These are phyloP conservation scores for Pogonognathellus flavescens DNA, from an alignment of 1,140 invertebrate genomes.

Conservation along the genomic window DNA sequence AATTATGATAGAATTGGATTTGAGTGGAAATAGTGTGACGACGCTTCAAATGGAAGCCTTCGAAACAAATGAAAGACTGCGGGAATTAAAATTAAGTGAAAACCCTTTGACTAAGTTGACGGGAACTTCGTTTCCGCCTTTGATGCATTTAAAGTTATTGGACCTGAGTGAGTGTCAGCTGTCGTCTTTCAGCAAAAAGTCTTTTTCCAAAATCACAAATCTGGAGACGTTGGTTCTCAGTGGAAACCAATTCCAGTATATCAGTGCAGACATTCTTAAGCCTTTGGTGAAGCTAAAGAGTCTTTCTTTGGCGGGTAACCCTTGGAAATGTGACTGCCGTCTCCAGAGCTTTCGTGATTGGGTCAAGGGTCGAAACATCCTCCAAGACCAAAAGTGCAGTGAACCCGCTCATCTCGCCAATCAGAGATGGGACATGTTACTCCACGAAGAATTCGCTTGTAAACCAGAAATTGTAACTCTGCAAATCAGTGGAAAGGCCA, in stretches of 20 bases:
- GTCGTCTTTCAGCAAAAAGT: slow-evolving; percentile 78
- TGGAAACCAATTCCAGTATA: slow-evolving; percentile 77
- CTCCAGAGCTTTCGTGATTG: slow-evolving; percentile 84
- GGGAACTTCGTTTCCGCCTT: slow-evolving; percentile 75
- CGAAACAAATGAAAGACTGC: slow-evolving; percentile 79
- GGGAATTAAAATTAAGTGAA: slow-evolving; percentile 78
- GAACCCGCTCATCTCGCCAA: slow-evolving; percentile 75
- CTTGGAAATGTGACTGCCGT: slow-evolving; percentile 89
- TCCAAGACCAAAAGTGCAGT: slow-evolving; percentile 77
- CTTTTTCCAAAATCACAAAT: slow-evolving; percentile 77
- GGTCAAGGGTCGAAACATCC: slow-evolving; percentile 80
- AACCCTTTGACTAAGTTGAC: slow-evolving; percentile 79
- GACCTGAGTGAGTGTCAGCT: slow-evolving; percentile 84
- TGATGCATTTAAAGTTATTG: slow-evolving; percentile 80
- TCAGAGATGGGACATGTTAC: slow-evolving; percentile 78
- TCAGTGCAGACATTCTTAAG: slow-evolving; percentile 78
- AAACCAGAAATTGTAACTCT: slow-evolving; percentile 76
- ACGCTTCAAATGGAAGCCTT: slow-evolving; percentile 81
- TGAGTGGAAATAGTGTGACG: slow-evolving; percentile 81
- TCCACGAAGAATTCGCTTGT: slow-evolving; percentile 81
- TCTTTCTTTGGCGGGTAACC: slow-evolving; percentile 85
- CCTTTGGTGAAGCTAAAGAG: slow-evolving; percentile 81
- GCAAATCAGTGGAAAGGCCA: slow-evolving; percentile 71
- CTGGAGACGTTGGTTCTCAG: slow-evolving; percentile 81
- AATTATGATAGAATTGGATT: slow-evolving; percentile 88